Percentiles rank a stretch among this genome's conserved stretches.
Conservation (phyloP, 2,888 invertebrate genomes). For the Euzophera pinguis region DNA sequence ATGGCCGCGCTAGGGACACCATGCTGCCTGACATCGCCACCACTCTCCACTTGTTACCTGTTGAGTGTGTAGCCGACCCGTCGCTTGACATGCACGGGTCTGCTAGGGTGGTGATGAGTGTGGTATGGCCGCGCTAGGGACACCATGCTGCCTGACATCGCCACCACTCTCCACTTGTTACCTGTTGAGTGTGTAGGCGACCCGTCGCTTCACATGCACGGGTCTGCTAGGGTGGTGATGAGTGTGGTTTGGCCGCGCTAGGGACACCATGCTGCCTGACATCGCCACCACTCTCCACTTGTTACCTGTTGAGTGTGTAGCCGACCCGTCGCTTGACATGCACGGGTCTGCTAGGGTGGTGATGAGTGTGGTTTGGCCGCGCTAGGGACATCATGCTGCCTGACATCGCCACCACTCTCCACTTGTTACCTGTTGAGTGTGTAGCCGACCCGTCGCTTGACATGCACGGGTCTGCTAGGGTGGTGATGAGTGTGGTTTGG, state of each 20-base stretch:
- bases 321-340: slow-evolving; percentile 65
- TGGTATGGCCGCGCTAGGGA: slow-evolving; percentile 71
- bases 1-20: slow-evolving; percentile 75
- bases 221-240: slow-evolving; percentile 48
- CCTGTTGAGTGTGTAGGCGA: slow-evolving; percentile 66
- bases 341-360: slow-evolving; percentile 49
- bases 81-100: slow-evolving; percentile 59
- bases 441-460: slow-evolving; percentile 63
- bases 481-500: slow-evolving; percentile 43
- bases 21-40: slow-evolving; percentile 79
- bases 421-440: too few species aligned
- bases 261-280: slow-evolving; percentile 79
- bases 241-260: slow-evolving; percentile 61
- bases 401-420: slow-evolving; percentile 77
- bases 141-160: slow-evolving; percentile 79
- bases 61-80: slow-evolving; percentile 66
- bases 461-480: slow-evolving; percentile 51
- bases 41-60: too few species aligned
- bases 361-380: slow-evolving; percentile 45
- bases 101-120: slow-evolving; percentile 39
- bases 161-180: too few species aligned
- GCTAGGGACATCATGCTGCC: slow-evolving; percentile 80
- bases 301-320: slow-evolving; percentile 62
- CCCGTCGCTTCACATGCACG: slow-evolving; percentile 58
- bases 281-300: too few species aligned